Conservation (phyloP, 2,797 vertebrate species). For the Onychomys leucogaster region DNA sequence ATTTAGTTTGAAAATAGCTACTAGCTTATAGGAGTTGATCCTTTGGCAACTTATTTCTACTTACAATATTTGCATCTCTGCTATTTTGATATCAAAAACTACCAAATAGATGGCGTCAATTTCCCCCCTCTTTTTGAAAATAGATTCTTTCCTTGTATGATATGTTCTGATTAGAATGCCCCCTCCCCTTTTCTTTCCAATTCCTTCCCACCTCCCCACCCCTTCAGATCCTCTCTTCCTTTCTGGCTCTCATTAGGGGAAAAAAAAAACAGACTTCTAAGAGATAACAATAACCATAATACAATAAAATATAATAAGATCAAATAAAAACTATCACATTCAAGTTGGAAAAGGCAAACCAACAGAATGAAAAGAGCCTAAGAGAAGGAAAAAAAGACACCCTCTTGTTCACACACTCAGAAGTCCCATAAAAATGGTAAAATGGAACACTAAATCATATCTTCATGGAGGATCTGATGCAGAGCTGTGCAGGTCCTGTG, state of each 20-base stretch:
- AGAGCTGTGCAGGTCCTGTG: fast-evolving
- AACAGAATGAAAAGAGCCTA: neutral
- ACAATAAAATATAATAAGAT: neutral
- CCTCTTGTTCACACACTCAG: neutral
- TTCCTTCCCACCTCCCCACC: too few species aligned
- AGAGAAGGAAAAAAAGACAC: neutral
- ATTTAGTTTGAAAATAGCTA: neutral
- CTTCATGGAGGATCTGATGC: neutral
- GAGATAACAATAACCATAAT: neutral
- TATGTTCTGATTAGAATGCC: neutral
- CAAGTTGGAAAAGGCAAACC: neutral
- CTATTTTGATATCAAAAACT: neutral
- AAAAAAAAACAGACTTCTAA: neutral
- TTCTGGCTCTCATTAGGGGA: neutral
- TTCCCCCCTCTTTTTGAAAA: neutral
- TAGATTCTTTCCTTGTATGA: neutral
- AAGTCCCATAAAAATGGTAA: neutral
- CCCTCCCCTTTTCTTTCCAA: fast-evolving
- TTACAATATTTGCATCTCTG: neutral
- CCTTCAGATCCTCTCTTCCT: too few species aligned
- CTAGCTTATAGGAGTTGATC: neutral
- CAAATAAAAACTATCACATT: neutral
- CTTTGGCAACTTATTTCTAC: neutral
- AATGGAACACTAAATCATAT: neutral
- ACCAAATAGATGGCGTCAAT: neutral